A percentile compares a stretch with the other conserved stretches of the same genome.
Conservation (phyloP, 2,888 invertebrate species). For the Ectobius pallidus region DNA sequence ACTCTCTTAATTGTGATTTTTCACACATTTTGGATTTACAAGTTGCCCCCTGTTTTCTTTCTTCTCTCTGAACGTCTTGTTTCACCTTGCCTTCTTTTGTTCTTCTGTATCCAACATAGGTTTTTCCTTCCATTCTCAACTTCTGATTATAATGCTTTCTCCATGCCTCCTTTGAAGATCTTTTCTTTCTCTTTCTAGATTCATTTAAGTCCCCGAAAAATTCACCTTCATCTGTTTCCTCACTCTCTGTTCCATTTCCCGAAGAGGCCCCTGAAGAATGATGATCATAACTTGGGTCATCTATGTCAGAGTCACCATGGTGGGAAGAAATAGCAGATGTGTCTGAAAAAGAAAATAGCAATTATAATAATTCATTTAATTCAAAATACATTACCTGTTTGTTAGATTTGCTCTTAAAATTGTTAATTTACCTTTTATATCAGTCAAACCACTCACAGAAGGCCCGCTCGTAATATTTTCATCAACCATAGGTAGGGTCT, state of each 20-base stretch:
- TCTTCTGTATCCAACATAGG: not conserved
- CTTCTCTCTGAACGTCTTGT: not conserved
- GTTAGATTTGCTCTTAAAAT: not conserved
- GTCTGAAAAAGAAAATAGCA: not conserved
- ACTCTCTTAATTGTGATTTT: not conserved
- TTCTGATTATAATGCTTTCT: not conserved
- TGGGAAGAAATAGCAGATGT: not conserved
- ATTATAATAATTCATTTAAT: not conserved
- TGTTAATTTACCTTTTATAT: too few species aligned
- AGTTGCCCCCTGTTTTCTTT: not conserved
- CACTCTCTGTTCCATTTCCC: not conserved
- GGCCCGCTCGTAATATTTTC: too few species aligned
- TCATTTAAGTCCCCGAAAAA: not conserved
- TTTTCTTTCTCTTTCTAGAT: not conserved
- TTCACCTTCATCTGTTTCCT: not conserved
- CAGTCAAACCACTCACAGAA: too few species aligned
- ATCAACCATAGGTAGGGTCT: too few species aligned
- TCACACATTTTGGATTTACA: not conserved
- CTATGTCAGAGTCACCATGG: not conserved
- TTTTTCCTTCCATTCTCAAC: not conserved
- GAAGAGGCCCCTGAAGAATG: not conserved
- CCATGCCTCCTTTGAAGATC: not conserved
- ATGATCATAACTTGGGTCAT: not conserved
- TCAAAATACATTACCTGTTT: not conserved
- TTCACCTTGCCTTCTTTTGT: not conserved